phyloP scores from a whole-genome alignment of 2,113 vertebrate genomes.

The Rhea americana region DNA sequence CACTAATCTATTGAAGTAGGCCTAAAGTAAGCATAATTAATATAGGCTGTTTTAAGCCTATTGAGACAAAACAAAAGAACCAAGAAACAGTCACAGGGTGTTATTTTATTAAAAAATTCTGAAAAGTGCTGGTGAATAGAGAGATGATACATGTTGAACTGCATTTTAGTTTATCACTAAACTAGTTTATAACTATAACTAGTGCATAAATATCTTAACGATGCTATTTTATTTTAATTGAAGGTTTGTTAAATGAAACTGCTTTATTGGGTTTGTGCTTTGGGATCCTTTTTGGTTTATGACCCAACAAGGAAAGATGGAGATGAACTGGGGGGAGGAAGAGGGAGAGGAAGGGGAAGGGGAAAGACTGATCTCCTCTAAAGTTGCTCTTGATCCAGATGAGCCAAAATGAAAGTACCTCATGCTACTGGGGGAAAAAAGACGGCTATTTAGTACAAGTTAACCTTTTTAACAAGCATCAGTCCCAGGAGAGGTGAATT shows the following conservation, averaged over 20 bases:
- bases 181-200: no score
- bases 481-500: not conserved
- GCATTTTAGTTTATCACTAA: not conserved
- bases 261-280: rapidly evolving
- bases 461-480: not conserved
- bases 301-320: not conserved
- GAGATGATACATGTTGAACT: not conserved
- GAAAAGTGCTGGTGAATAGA: not conserved
- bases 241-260: not conserved
- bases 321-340: not conserved
- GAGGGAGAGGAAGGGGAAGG: no score
- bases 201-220: not conserved
- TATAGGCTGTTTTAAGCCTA: not conserved
- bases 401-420: rapidly evolving
- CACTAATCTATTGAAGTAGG: not conserved
- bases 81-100: not conserved
- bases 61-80: not conserved
- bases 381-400: not conserved
- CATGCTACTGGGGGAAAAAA: rapidly evolving
- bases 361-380: not conserved
- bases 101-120: not conserved
- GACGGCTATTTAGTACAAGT: not conserved
- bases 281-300: not conserved
- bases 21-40: not conserved
- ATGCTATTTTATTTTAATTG: not conserved